Percentiles rank a stretch among this genome's conserved stretches.
These are phyloP conservation scores for Aphidius colemani DNA, from an alignment of 2,888 invertebrate genomes.

Conservation along the genomic window DNA sequence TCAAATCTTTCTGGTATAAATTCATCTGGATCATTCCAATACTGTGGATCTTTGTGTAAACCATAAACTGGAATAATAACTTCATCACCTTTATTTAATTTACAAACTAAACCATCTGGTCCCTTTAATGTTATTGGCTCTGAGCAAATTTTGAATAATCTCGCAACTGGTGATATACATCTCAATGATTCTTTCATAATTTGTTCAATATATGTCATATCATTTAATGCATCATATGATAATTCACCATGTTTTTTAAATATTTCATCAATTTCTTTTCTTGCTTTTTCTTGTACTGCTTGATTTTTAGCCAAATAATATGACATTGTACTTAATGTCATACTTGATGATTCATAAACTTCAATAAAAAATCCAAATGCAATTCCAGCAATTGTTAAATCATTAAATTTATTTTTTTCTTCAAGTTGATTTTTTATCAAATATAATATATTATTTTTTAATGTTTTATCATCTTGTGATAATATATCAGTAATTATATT, in stretches of 20 bases:
- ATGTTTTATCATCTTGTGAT: constrained; percentile 27
- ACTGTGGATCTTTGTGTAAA: constrained; percentile 32
- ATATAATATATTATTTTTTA: constrained; percentile 58
- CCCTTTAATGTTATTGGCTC: constrained; percentile 35
- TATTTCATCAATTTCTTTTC: constrained; percentile 57
- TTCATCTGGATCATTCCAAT: constrained; percentile 32
- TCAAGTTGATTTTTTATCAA: constrained; percentile 52
- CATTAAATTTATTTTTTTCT: constrained; percentile 37
- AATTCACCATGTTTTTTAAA: constrained; percentile 48
- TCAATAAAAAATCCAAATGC: constrained; percentile 62
- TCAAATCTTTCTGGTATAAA: constrained; percentile 37
- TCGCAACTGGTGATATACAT: constrained; percentile 28
- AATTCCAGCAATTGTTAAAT: constrained; percentile 54
- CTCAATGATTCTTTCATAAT: constrained; percentile 49
- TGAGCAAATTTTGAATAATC: constrained; percentile 35
- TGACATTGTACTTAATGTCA: constrained; percentile 58
- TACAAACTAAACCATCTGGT: constrained; percentile 38
- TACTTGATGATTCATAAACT: constrained; percentile 63
- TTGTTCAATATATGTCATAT: constrained; percentile 62
- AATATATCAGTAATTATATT: constrained; percentile 32
- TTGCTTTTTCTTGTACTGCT: constrained; percentile 58
- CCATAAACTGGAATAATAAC: constrained; percentile 35
- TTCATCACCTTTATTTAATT: constrained; percentile 34
- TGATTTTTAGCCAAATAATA: constrained; percentile 59
- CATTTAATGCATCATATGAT: constrained; percentile 59